phyloP scores from a whole-genome alignment of 2,888 invertebrate species.

The Agrilus mali region DNA sequence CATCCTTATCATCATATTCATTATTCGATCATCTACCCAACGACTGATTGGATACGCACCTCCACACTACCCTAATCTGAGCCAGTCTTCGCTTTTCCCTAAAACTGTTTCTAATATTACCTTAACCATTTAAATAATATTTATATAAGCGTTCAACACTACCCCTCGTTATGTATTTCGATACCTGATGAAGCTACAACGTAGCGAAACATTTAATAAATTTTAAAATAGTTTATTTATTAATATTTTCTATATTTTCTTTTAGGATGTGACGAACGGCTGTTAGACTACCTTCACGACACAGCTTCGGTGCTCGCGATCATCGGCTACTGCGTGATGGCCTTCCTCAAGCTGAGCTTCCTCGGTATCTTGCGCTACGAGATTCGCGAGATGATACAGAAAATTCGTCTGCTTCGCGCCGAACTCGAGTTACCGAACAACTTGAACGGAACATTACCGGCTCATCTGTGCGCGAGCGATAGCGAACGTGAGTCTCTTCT shows the following conservation, averaged over 20 bases:
- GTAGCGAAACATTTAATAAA: no score
- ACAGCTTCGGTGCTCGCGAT: constrained; percentile 68
- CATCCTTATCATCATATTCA: no score
- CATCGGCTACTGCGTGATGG: constrained; percentile 71
- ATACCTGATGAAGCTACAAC: no score
- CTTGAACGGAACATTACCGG: constrained; percentile 46
- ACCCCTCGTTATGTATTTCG: no score
- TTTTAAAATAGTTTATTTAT: constrained; percentile 31
- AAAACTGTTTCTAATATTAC: no score
- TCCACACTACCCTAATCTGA: no score
- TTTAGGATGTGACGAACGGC: constrained; percentile 57
- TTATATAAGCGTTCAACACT: no score
- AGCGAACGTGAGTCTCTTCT: constrained; percentile 48
- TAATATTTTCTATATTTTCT: no score
- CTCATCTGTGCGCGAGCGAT: constrained; percentile 34
- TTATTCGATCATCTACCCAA: no score
- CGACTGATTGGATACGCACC: no score
- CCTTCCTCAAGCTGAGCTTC: constrained; percentile 81
- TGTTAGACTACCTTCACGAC: constrained; percentile 61
- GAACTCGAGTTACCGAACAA: constrained; percentile 47
- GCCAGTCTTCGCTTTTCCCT: no score
- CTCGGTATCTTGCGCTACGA: constrained; percentile 76
- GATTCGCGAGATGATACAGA: constrained; percentile 84
- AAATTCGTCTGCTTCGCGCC: constrained; percentile 66
- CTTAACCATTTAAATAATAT: no score